Evolutionary conservation across 2,797 vertebrate genomes (phyloP).

Genomic region (Lepidocolaptes lacrymiger): DNA sequence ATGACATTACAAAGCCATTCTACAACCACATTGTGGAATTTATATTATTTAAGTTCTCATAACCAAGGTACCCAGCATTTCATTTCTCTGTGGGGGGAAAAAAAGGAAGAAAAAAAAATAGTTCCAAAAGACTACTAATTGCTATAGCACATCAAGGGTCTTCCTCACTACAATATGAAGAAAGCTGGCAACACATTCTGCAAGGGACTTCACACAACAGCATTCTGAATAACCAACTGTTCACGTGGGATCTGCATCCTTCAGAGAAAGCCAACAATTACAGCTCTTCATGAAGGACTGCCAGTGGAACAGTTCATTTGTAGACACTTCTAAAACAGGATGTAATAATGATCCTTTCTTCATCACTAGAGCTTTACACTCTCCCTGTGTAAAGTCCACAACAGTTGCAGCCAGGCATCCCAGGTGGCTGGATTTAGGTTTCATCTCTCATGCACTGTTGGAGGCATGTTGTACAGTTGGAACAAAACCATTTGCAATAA

Average conservation of each 20-base stretch:
- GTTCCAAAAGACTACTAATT: not conserved
- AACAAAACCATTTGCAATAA: slow-evolving; percentile 28
- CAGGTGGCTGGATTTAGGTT: not conserved
- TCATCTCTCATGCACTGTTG: not conserved
- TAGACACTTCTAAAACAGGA: not conserved
- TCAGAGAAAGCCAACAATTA: not conserved
- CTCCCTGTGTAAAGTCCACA: not conserved
- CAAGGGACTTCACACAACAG: not conserved
- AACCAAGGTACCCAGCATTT: not conserved
- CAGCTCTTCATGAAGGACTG: not conserved
- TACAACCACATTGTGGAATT: not conserved
- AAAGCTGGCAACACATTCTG: not conserved
- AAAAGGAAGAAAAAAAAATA: not conserved
- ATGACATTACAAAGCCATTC: not conserved
- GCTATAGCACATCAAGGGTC: not conserved
- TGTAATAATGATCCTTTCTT: not conserved
- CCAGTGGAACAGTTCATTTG: not conserved
- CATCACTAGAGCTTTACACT: not conserved
- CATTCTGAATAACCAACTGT: not conserved
- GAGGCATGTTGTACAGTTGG: not conserved
- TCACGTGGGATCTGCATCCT: not conserved
- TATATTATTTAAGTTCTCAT: not conserved
- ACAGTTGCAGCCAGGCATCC: not conserved
- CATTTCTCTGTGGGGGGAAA: not conserved
- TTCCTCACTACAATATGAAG: not conserved